Evolutionary conservation across 2,797 vertebrate genomes (phyloP), one percentile per base, ranked within the genome.

Genomic region (Lacerta viridis): DNA sequence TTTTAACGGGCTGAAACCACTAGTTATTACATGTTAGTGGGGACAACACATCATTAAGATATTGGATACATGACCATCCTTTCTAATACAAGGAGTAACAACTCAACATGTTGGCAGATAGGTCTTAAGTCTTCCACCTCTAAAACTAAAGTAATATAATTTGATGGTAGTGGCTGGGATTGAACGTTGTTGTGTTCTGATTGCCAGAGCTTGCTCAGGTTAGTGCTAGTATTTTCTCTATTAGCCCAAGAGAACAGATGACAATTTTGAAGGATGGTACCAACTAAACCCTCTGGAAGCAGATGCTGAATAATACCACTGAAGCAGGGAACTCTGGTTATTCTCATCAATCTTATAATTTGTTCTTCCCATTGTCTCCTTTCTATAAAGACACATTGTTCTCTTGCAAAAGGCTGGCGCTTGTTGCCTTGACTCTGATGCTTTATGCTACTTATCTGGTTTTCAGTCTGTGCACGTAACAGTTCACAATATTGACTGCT

Each of bases 311-410:
- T 55, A 76, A 68, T 10, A 66, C 5, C 29, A 72, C 20, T 86
- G 50, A 66, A 81, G 46, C 69, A n/a, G 33, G 79, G 61, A 33
- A 77, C 33, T 69, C 78, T 68, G 59, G 55, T 50, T 75, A 13
- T 76, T 41, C 27, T n/a, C 59, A 80, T 59, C 36, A 11, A 74
- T 69, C 59, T 69, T 89, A 36, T 55, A 18, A 68, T 81, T 66
- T 75, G 55, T 66, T 80, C 76, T 76, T 76, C 33, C 79, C 86
- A 75, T 82, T 84, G 74, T 55, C 25, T n/a, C 59, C 43, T 64
- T 61, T 74, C 41, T 29, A 68, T 55, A 72, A 68, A 71, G 36
- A 27, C 7, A 41, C 23, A 64, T 80, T 84, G 66, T 84, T 84
- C 82, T 64, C 50, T 79, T 43, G 36, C 13, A 33, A 69, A 72